These are phyloP conservation scores for Burhinus bistriatus DNA, from an alignment of 2,113 vertebrate species.

Conservation along the genomic window DNA sequence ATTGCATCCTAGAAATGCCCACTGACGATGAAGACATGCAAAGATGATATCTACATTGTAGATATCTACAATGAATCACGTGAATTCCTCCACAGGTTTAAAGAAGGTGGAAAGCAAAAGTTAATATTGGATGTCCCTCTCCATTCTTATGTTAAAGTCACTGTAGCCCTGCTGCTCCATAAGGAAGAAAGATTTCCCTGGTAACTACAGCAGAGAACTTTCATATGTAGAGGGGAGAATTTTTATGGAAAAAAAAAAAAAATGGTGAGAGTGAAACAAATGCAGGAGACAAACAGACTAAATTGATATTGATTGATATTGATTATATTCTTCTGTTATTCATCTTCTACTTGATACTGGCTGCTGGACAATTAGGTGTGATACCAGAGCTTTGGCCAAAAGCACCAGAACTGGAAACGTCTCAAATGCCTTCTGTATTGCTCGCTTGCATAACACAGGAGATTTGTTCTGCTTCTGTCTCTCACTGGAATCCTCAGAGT, in stretches of 20 bases:
- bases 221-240: background rate
- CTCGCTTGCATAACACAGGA: fast-evolving
- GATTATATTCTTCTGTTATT: background rate
- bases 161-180: background rate
- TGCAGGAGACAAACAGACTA: background rate
- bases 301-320: background rate
- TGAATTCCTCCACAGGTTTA: background rate
- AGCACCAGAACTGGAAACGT: background rate
- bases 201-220: background rate
- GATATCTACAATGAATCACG: background rate
- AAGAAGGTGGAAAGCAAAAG: background rate
- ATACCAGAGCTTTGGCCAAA: background rate
- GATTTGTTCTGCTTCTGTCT: background rate
- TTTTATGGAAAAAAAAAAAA: background rate
- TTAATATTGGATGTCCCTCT: background rate
- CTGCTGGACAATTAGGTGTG: background rate
- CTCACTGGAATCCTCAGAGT: background rate
- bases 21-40: background rate
- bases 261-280: background rate
- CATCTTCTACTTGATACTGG: background rate
- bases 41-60: background rate
- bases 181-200: background rate
- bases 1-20: background rate
- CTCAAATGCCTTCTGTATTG: background rate
- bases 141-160: background rate